phyloP scores from a whole-genome alignment of 2,113 vertebrate species.

The Hemiscyllium ocellatum region DNA sequence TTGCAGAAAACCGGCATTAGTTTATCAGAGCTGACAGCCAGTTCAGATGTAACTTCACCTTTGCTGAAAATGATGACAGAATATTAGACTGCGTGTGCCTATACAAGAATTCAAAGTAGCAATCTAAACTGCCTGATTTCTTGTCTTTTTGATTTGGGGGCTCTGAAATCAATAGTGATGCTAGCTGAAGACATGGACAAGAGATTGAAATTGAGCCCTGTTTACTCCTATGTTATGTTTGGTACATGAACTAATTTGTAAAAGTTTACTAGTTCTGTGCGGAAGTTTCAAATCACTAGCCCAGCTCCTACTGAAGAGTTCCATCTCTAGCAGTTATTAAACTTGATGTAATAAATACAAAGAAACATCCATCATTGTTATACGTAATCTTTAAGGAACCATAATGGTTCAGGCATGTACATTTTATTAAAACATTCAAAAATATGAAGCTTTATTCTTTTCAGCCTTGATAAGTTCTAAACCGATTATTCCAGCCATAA shows the following conservation, averaged over 20 bases:
- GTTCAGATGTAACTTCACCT: not conserved
- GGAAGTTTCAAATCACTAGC: not conserved
- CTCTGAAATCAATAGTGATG: not conserved
- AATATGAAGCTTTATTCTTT: not conserved
- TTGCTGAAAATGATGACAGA: no score
- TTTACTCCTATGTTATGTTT: not conserved
- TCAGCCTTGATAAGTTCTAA: slow-evolving; percentile 43
- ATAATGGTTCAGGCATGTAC: not conserved
- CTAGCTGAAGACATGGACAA: not conserved
- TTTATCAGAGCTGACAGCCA: not conserved
- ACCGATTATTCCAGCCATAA: slow-evolving; percentile 66
- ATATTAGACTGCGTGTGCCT: no score
- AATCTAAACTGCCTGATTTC: not conserved
- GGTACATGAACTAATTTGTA: not conserved
- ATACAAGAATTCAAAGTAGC: not conserved
- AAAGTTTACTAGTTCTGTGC: not conserved
- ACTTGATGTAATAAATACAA: not conserved
- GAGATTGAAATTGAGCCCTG: not conserved
- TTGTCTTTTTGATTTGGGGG: not conserved
- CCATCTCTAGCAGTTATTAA: not conserved
- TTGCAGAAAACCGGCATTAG: not conserved
- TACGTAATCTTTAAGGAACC: slow-evolving; percentile 27
- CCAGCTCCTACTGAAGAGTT: not conserved
- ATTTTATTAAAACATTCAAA: not conserved
- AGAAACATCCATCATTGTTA: not conserved